These are phyloP conservation scores for Rhimphoctona megacephalus DNA, from an alignment of 2,888 invertebrate species.

Conservation along the genomic window DNA sequence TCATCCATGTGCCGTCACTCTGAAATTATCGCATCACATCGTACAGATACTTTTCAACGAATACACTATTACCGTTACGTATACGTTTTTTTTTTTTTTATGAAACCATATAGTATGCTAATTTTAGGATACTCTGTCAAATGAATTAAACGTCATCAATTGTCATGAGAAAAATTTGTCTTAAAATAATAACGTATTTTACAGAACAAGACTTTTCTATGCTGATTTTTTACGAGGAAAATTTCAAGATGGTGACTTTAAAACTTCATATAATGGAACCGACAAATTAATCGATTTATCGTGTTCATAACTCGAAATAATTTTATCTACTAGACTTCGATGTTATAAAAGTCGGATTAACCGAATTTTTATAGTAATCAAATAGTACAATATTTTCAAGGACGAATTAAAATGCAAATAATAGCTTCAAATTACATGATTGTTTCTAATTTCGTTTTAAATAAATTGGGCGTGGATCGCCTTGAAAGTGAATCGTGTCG, in stretches of 20 bases:
- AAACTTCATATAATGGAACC: too few species aligned
- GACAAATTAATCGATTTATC: background rate
- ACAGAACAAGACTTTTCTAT: background rate
- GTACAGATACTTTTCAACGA: constrained; percentile 16
- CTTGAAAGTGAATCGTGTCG: constrained; percentile 56
- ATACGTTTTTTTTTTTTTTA: constrained; percentile 2
- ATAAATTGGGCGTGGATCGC: background rate
- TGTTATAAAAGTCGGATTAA: background rate
- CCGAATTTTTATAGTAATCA: background rate
- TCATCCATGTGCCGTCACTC: constrained; percentile 80
- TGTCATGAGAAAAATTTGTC: background rate
- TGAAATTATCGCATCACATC: constrained; percentile 78
- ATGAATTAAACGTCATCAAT: background rate
- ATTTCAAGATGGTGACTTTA: too few species aligned
- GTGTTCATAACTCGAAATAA: too few species aligned
- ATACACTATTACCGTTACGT: constrained; percentile 1
- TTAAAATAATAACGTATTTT: background rate
- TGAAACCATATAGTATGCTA: background rate
- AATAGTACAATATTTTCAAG: background rate
- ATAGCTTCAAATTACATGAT: background rate
- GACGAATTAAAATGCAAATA: background rate
- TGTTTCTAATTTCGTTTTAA: background rate
- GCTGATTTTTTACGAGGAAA: too few species aligned
- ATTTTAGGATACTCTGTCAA: background rate
- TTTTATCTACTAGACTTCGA: background rate